These are phyloP conservation scores for Amorpha juglandis DNA, from an alignment of 2,888 invertebrate genomes.

Conservation along the genomic window DNA sequence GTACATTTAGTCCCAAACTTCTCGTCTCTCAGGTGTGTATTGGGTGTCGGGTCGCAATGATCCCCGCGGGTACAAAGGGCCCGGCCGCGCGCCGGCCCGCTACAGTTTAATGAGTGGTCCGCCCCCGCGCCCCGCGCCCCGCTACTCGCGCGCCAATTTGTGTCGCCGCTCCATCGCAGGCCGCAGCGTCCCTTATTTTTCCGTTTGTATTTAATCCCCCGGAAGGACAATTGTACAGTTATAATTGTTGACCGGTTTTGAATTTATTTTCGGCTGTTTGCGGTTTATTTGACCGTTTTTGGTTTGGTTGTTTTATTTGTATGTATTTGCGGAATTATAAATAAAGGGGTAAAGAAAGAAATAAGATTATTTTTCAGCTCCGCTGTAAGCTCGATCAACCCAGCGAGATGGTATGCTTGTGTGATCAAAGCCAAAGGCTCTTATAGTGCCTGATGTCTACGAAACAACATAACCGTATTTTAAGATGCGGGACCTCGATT, in stretches of 20 bases:
- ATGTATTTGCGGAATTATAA: neutral
- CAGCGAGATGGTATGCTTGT: too few relatives aligned
- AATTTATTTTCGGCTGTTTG: constrained; percentile 29
- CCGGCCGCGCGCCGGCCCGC: too few relatives aligned
- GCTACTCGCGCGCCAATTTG: constrained; percentile 47
- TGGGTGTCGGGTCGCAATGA: constrained; percentile 42
- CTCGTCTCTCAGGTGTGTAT: constrained; percentile 38
- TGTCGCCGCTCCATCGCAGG: constrained; percentile 38
- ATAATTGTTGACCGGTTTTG: constrained; percentile 31
- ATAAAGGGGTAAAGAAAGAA: too few relatives aligned
- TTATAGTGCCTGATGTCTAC: too few relatives aligned
- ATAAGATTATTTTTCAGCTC: too few relatives aligned
- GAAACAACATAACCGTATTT: too few relatives aligned
- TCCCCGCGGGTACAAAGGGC: constrained; percentile 23
- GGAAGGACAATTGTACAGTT: constrained; percentile 43
- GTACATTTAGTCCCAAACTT: neutral
- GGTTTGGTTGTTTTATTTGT: neutral
- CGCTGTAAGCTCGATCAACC: too few relatives aligned
- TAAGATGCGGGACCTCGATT: too few relatives aligned
- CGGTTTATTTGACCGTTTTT: constrained; percentile 1
- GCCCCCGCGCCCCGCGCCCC: neutral
- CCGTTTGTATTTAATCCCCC: constrained; percentile 37
- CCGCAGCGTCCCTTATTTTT: constrained; percentile 34
- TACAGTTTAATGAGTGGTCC: neutral
- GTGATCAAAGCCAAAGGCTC: too few relatives aligned